Base-by-base conservation (phyloP, 2,797 vertebrate genomes). In the Fringilla coelebs region DNA sequence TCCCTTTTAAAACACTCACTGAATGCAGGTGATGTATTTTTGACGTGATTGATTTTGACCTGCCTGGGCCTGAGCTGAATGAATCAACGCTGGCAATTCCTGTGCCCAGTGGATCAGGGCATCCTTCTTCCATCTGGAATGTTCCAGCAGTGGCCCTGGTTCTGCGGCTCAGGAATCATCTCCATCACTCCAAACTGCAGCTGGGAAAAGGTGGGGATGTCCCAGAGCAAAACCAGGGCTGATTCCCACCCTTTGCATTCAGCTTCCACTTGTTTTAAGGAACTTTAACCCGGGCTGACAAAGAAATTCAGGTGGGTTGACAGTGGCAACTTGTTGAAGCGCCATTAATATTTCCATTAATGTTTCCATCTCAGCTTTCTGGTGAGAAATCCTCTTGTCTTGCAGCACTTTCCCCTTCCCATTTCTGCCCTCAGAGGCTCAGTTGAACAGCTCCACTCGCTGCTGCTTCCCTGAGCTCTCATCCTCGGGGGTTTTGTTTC, bases 21-120 rank as follows among this genome's bases (percentile, higher is more conserved):
- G 97, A 96, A 80, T 68, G 94, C 93, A 88, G 79, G 95, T 97
- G 97, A 98, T 97, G 81, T 70, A 95, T 97, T 98, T 98, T 96
- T 97, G 98, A 98, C 97, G 91, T 97, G 97, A 98, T 97, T 96
- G 97, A 98, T 98, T 98, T 93, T 96, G 97, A 98, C 96, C 97
- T 88, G 96, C 96, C 96, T 96, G 96, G 87, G 96, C 93, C 94
- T 91, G 95, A 96, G 97, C 97, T 97, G 88, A 97, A 97, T 96
- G 96, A 97, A 98, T 97, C 97, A 97, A 90, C 86, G 4, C 73
- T 97, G 96, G 96, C 97, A 96, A 89, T 97, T 97, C 94, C 89
- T 94, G 92, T 92, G 88, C 95, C 77, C 85, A 15, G 83, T 52
- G 90, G 89, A 93, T 76, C 88, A 74, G 92, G 73, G 73, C 94